Base-by-base conservation (phyloP, 2,797 vertebrate species). In the Sebastes elongatus region DNA sequence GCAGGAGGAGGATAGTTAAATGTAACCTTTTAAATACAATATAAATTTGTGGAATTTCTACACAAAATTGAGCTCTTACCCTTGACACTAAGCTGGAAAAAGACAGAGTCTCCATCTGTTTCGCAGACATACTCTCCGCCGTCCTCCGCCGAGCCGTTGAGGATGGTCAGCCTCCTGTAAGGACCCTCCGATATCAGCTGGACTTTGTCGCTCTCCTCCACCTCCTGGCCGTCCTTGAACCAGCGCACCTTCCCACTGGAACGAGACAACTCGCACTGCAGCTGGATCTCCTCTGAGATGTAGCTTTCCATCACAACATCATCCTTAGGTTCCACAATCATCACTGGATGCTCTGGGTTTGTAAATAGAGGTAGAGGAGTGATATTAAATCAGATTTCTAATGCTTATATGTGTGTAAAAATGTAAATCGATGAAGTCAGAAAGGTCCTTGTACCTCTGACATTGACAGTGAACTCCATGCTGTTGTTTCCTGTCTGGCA, bases 71-170 rank as follows among this genome's bases (percentile, higher is more conserved):
- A 25, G n/a, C 1, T 25, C 14, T 3, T 71, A 98, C 98, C 97
- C 95, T 92, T 94, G 66, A 99, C 92, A 1, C 80, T 95, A 52
- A 99, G 87, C 8, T 96, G 97, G 90, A 97, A 99, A 90, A 96
- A 97, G 82, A 97, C 94, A 0, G 97, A 97, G 85, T 98, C 97
- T 0, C 96, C 96, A 0, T 97, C 96, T 0, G 95, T 96, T 4
- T 98, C 96, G 0, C 97, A 99, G 78, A 98, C 96, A 0, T 97
- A 99, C 74, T 98, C 97, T 62, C 98, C 98, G 0, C 96, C 86
- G 0, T 98, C 95, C 0, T 92, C 88, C 0, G 27, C 82, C 2
- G 68, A 91, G n/a, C 95, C 92, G 0, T 85, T 86, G 14, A 93
- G 93, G 72, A 99, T 92, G 68, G 92, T 94, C 63, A 99, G 86